Evolutionary conservation across 2,888 invertebrate species (phyloP).

Genomic region (Pemphredon lugubris): DNA sequence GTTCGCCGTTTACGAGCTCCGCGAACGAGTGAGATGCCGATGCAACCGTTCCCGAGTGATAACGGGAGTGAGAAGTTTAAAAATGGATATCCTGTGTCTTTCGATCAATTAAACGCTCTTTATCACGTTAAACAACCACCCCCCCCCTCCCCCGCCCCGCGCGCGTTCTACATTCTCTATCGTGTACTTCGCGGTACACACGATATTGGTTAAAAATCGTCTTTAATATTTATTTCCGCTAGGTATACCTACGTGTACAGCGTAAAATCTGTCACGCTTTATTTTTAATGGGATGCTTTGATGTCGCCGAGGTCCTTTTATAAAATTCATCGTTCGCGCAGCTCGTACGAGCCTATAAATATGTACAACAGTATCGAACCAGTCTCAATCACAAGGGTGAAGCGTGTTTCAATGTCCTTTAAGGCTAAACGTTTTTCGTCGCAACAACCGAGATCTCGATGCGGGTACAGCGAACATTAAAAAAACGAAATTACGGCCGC

Average conservation of each 20-base stretch:
- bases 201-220: too few species aligned
- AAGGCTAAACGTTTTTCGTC: not conserved
- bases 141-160: too few species aligned
- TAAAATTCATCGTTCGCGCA: conserved; percentile 33
- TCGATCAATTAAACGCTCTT: not conserved
- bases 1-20: not conserved
- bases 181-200: too few species aligned
- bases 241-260: too few species aligned
- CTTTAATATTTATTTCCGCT: conserved; percentile 23
- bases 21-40: conserved; percentile 1
- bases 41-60: too few species aligned
- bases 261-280: conserved; percentile 29
- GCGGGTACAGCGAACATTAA: too few species aligned
- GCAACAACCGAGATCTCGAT: too few species aligned
- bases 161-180: too few species aligned
- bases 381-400: conserved; percentile 12
- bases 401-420: conserved; percentile 11
- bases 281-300: conserved; percentile 34
- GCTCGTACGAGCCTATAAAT: conserved; percentile 21
- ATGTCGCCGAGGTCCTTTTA: conserved; percentile 14
- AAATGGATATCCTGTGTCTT: too few species aligned
- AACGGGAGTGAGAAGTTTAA: too few species aligned
- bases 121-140: not conserved
- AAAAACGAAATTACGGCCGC: too few species aligned
- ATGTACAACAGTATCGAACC: conserved; percentile 17